Percentiles rank a stretch among this genome's conserved stretches.
phyloP scores from a whole-genome alignment of 2,888 invertebrate species.

The Drosophila anomalata region DNA sequence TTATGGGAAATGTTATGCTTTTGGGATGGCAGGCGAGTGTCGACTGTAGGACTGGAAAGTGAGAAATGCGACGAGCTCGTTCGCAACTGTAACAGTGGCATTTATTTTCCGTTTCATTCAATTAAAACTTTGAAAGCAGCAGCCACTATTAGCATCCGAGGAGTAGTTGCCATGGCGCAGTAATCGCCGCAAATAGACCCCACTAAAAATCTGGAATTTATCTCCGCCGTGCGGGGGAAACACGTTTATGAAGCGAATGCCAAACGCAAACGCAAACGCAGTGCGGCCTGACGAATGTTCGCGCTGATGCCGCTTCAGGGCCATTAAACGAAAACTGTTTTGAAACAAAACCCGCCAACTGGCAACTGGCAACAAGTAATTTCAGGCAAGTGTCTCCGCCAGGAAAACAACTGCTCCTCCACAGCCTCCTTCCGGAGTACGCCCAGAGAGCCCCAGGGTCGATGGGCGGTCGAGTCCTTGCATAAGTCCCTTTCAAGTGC shows the following conservation, averaged over 20 bases:
- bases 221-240: slow-evolving; percentile 17
- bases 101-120: slow-evolving; percentile 23
- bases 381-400: slow-evolving; percentile 27
- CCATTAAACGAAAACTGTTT: slow-evolving; percentile 38
- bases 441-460: neutral
- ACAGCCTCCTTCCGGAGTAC: neutral
- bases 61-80: slow-evolving; percentile 6
- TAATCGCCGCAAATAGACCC: slow-evolving; percentile 12
- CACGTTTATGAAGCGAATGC: slow-evolving; percentile 20
- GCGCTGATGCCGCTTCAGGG: slow-evolving; percentile 23
- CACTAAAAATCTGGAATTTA: slow-evolving; percentile 41
- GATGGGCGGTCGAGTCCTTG: slow-evolving; percentile 11
- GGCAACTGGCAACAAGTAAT: slow-evolving; percentile 3
- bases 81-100: slow-evolving; percentile 13
- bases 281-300: slow-evolving; percentile 10
- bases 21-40: neutral
- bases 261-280: slow-evolving; percentile 20
- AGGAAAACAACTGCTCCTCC: slow-evolving; percentile 3
- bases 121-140: slow-evolving; percentile 20
- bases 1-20: neutral
- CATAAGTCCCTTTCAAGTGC: slow-evolving; percentile 8
- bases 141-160: slow-evolving; percentile 10
- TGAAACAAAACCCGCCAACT: slow-evolving; percentile 19
- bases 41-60: slow-evolving; percentile 20
- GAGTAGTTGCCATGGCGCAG: slow-evolving; percentile 16